phyloP scores from a whole-genome alignment of 2,888 invertebrate genomes.

The Xestia c-nigrum region DNA sequence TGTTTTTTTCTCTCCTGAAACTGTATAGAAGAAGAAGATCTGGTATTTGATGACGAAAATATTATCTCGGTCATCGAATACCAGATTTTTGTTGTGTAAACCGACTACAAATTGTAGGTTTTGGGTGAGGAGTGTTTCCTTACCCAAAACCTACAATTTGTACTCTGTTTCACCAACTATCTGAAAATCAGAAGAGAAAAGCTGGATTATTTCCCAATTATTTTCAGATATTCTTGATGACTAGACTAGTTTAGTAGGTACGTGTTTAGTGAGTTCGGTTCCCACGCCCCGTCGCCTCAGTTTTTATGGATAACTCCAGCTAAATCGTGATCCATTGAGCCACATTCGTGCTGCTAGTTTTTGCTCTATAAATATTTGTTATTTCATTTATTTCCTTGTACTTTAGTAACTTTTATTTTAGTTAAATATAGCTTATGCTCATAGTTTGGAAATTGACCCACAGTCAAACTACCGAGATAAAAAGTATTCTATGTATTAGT shows the following conservation, averaged over 20 bases:
- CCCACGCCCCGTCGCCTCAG: slow-evolving; percentile 73
- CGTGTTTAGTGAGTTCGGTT: slow-evolving; percentile 47
- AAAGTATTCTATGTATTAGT: too few relatives aligned
- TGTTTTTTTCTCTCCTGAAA: too few relatives aligned
- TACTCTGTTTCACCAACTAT: too few relatives aligned
- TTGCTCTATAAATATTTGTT: slow-evolving; percentile 28
- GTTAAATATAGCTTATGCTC: not conserved
- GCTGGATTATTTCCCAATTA: not conserved
- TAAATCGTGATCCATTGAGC: slow-evolving; percentile 66
- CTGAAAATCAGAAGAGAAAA: not conserved
- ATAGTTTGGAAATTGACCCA: too few relatives aligned
- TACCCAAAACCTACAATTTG: too few relatives aligned
- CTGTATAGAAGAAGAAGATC: too few relatives aligned
- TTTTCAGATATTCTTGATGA: not conserved
- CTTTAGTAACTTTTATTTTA: not conserved
- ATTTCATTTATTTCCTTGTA: slow-evolving; percentile 42
- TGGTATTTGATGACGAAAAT: too few relatives aligned
- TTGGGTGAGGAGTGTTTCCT: too few relatives aligned
- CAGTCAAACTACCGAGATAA: too few relatives aligned
- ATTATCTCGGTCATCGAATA: not conserved
- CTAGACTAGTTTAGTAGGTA: not conserved
- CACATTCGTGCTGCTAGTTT: slow-evolving; percentile 50
- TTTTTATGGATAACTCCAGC: slow-evolving; percentile 67
- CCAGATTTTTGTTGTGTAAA: not conserved
- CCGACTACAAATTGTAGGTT: too few relatives aligned